Conservation (phyloP, 1,140 invertebrate genomes). For the Zaprionus inermis region DNA sequence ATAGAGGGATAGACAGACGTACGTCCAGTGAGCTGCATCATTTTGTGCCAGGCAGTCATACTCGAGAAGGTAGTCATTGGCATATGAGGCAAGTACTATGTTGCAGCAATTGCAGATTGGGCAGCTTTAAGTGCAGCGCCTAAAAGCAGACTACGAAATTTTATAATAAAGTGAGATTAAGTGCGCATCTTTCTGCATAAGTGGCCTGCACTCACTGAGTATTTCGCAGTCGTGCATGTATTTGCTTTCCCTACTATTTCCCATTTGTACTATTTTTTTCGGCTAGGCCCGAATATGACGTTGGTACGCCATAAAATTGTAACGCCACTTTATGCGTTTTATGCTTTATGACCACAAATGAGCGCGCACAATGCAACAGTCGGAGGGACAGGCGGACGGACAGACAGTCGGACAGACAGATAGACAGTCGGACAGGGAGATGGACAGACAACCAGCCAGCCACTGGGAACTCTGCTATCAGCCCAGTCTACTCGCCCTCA, state of each 20-base stretch:
- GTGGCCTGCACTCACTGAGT: slow-evolving; percentile 17
- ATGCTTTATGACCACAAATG: slow-evolving; percentile 83
- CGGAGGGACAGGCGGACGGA: slow-evolving; percentile 31
- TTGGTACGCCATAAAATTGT: slow-evolving; percentile 77
- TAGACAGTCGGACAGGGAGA: not conserved
- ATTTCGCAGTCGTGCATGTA: slow-evolving; percentile 21
- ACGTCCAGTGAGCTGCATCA: slow-evolving; percentile 17
- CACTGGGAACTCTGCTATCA: slow-evolving; percentile 30
- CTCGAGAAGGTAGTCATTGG: not conserved
- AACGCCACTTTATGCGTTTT: slow-evolving; percentile 80
- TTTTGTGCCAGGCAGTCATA: not conserved
- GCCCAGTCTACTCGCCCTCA: not conserved
- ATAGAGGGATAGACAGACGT: slow-evolving; percentile 24
- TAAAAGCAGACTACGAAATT: no score
- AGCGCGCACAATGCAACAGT: slow-evolving; percentile 68
- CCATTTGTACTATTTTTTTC: slow-evolving; percentile 26
- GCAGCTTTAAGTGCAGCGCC: not conserved
- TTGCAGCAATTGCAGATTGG: not conserved
- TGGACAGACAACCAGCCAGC: no score
- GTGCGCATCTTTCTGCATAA: not conserved
- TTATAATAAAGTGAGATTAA: not conserved
- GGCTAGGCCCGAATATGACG: slow-evolving; percentile 58
- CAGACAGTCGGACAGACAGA: slow-evolving; percentile 9
- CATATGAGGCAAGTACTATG: not conserved
- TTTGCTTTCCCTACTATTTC: not conserved